Base-by-base conservation (phyloP, 2,888 invertebrate genomes). In the Blera fallax region DNA sequence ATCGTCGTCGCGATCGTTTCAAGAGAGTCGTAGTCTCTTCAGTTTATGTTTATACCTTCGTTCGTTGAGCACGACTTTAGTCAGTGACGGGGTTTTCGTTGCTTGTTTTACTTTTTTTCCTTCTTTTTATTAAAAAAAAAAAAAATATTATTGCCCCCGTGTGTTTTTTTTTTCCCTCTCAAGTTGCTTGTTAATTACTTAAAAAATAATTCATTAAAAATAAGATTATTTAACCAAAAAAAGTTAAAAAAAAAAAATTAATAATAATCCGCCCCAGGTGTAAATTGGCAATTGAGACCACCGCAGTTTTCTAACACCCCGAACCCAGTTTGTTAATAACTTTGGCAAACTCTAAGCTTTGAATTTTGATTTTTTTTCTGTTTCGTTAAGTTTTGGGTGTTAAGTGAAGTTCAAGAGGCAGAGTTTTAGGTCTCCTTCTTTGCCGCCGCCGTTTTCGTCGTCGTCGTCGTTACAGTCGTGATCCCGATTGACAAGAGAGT, bases 11-110 rank as follows among this genome's bases (percentile, higher is more conserved):
- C 48, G 76, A 81, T 80, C 65, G 40, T 50, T 81, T 58, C 80
- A 72, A 81, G 85, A 85, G 80, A 80, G 65, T 60, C 43, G n/a
- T 58, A 82, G 81, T 77, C 77, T 82, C 82, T 82, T 87, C 87
- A 87, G 87, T 87, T 87, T 69, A 87, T 78, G 87, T 87, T 87
- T 77, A 77, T 87, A 87, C 87, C 85, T 87, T 82, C 69, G 65
- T 81, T 80, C 76, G 82, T 87, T 73, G 82, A 87, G 82, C 82
- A 87, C 82, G 78, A 69, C 69, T 78, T 80, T 87, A 37, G 62
- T 62, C 50, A 64, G 54, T 32, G 77, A 77, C 69, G 62, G 78
- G 64, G 45, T 69, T 76, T 74, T 69, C 29, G 32, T 34, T 56
- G 21, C 18, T 56, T n/a, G n/a, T n/a, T n/a, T n/a, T n/a, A 32